Evolutionary conservation across 2,888 invertebrate species (phyloP).

Genomic region (Caenorhabditis wallacei): DNA sequence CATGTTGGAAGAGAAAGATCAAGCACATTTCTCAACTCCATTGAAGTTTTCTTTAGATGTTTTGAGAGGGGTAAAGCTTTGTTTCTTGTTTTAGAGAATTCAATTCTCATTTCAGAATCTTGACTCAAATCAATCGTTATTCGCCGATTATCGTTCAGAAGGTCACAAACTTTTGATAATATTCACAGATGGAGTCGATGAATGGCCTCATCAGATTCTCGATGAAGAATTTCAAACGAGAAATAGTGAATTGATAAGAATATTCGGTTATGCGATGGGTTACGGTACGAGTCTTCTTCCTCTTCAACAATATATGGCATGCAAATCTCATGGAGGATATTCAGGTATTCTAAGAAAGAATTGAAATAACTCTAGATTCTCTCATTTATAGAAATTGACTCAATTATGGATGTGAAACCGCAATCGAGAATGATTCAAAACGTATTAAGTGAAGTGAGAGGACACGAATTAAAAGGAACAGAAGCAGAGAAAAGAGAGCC

Average conservation of each 20-base stretch:
- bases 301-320: conserved; percentile 76
- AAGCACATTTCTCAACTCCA: conserved; percentile 77
- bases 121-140: conserved; percentile 65
- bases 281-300: conserved; percentile 78
- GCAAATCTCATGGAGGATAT: conserved; percentile 70
- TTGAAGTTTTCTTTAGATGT: conserved; percentile 74
- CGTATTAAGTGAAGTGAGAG: conserved; percentile 68
- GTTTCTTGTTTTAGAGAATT: background rate
- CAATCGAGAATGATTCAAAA: conserved; percentile 78
- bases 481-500: conserved; percentile 71
- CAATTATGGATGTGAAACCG: conserved; percentile 80
- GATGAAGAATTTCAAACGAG: conserved; percentile 80
- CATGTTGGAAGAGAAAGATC: conserved; percentile 78
- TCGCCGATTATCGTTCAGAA: conserved; percentile 81
- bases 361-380: background rate
- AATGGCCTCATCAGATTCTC: conserved; percentile 85
- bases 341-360: conserved; percentile 36
- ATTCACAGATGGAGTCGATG: conserved; percentile 86
- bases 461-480: conserved; percentile 52
- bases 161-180: conserved; percentile 86
- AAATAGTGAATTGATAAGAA: conserved; percentile 71
- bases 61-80: conserved; percentile 64
- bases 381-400: conserved; percentile 72
- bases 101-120: conserved; percentile 59
- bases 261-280: conserved; percentile 81